Conservation (phyloP, 2,113 vertebrate species). For the Trochalopteron elliotii region DNA sequence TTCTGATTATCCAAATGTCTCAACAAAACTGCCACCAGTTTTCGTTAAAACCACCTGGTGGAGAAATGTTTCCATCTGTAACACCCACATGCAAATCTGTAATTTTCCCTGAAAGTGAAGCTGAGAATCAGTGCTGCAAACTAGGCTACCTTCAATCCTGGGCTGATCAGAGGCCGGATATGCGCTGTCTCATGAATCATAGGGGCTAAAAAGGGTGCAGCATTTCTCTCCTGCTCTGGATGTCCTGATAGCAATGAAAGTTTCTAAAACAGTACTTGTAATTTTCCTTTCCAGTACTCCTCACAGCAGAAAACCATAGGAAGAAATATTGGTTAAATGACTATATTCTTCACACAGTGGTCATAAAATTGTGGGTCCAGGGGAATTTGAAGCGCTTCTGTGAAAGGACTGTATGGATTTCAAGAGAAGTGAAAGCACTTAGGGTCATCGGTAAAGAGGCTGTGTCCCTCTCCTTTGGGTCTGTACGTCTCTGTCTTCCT, state of each 20-base stretch:
- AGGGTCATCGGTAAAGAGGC: not conserved
- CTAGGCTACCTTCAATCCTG: not conserved
- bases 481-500: not conserved
- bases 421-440: not conserved
- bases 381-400: not conserved
- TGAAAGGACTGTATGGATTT: not conserved
- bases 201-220: not conserved
- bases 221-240: not conserved
- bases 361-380: not conserved
- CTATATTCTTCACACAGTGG: not conserved
- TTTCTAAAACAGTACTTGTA: not conserved
- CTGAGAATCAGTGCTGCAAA: not conserved
- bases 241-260: not conserved
- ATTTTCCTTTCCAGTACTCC: not conserved
- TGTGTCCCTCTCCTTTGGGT: not conserved
- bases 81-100: not conserved
- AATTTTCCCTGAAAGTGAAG: not conserved
- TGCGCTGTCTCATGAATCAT: not conserved
- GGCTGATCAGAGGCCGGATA: not conserved
- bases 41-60: slow-evolving; percentile 18
- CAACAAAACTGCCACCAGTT: not conserved
- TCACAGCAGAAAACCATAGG: not conserved
- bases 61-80: slow-evolving; percentile 18
- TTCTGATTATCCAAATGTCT: not conserved
- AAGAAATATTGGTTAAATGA: not conserved